Evolutionary conservation across 2,888 invertebrate species (phyloP).

Genomic region (Lordiphosa andalusiaca): DNA sequence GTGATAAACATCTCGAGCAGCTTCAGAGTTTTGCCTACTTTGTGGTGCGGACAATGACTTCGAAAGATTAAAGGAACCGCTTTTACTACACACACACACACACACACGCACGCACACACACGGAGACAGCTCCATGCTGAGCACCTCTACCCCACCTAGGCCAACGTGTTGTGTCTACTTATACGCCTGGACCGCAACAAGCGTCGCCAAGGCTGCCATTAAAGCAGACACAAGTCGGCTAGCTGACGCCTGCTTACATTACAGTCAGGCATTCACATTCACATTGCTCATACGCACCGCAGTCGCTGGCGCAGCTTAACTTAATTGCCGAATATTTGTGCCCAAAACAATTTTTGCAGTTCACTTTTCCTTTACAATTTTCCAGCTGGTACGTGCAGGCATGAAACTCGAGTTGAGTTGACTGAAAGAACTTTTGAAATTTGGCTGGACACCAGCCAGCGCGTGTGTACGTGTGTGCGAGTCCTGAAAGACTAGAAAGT

Average conservation of each 20-base stretch:
- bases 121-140: constrained; percentile 1
- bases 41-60: background rate
- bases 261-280: constrained; percentile 45
- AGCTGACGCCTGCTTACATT: constrained; percentile 68
- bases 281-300: constrained; percentile 46
- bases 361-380: constrained; percentile 34
- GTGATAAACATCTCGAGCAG: background rate
- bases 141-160: constrained; percentile 26
- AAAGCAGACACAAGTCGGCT: constrained; percentile 67
- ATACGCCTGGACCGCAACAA: constrained; percentile 7
- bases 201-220: constrained; percentile 62
- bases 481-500: constrained; percentile 31
- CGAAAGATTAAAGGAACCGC: constrained; percentile 1
- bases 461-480: constrained; percentile 9
- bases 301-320: constrained; percentile 20
- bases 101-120: background rate
- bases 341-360: constrained; percentile 32
- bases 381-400: constrained; percentile 9
- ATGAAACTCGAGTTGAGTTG: constrained; percentile 16
- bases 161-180: constrained; percentile 8
- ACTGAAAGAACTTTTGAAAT: background rate
- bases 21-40: background rate
- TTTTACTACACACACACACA: background rate
- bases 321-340: constrained; percentile 66
- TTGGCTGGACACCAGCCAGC: constrained; percentile 3